Evolutionary conservation across 2,888 invertebrate genomes (phyloP).

Genomic region (Suillia variegata): DNA sequence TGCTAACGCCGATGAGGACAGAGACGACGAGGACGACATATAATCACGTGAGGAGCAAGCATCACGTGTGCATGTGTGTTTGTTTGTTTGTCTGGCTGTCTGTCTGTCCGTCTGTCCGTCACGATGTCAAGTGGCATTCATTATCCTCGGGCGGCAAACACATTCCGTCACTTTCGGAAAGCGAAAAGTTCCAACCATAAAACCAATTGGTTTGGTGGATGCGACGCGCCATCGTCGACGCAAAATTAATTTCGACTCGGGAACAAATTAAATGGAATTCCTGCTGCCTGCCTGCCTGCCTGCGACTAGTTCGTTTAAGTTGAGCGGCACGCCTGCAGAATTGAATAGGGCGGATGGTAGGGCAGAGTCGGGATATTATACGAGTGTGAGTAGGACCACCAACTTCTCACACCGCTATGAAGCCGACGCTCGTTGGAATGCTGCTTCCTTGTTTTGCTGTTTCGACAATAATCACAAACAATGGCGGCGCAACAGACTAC

Average conservation of each 20-base stretch:
- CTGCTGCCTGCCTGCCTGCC: slow-evolving; percentile 30
- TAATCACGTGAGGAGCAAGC: slow-evolving; percentile 22
- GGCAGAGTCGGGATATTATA: no score
- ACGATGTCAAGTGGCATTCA: slow-evolving; percentile 11
- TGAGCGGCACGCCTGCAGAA: neutral
- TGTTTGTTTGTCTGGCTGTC: neutral
- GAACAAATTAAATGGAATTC: slow-evolving; percentile 37
- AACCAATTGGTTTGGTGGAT: slow-evolving; percentile 8
- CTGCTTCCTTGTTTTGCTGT: neutral
- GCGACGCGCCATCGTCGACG: neutral
- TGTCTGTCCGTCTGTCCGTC: neutral
- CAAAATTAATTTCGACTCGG: slow-evolving; percentile 32
- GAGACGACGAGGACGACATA: slow-evolving; percentile 17
- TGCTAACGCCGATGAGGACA: no score
- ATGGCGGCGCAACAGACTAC: no score
- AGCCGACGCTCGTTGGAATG: neutral
- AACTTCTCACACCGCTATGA: neutral
- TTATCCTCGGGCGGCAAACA: neutral
- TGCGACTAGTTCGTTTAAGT: slow-evolving; percentile 10
- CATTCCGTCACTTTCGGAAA: slow-evolving; percentile 7
- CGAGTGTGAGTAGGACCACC: neutral
- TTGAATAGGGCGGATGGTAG: no score
- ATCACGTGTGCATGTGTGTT: slow-evolving; percentile 8
- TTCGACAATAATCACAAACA: neutral
- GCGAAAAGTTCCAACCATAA: neutral